A percentile compares a stretch with the other conserved stretches of the same genome.
phyloP scores from a whole-genome alignment of 1,140 invertebrate genomes.

The Caerostris darwini region DNA sequence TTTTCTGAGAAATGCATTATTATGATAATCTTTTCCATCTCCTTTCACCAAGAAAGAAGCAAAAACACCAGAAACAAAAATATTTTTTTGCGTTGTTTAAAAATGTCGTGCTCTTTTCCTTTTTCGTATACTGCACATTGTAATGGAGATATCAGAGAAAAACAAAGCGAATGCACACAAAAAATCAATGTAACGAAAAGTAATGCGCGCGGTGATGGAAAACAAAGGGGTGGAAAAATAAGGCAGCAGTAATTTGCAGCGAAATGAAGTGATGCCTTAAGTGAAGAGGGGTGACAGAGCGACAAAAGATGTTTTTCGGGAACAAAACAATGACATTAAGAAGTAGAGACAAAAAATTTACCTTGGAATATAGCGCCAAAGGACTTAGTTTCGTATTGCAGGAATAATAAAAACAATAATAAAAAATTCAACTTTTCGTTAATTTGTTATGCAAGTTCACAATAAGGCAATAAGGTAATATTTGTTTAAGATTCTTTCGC shows the following conservation, averaged over 20 bases:
- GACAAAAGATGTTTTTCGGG: neutral
- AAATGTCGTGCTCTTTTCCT: neutral
- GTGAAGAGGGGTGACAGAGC: neutral
- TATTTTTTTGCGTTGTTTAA: neutral
- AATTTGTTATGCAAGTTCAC: neutral
- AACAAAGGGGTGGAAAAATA: neutral
- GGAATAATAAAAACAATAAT: no score
- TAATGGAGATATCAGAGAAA: neutral
- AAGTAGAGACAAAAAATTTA: neutral
- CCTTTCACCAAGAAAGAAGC: neutral
- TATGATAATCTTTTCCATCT: neutral
- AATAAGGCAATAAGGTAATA: neutral
- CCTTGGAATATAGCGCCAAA: neutral
- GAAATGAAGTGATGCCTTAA: neutral
- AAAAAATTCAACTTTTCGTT: neutral
- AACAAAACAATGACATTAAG: neutral
- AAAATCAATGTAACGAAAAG: neutral
- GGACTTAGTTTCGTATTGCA: neutral
- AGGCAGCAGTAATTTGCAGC: neutral
- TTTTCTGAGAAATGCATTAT: neutral
- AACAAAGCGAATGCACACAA: neutral
- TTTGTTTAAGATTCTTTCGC: neutral
- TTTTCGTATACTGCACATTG: neutral
- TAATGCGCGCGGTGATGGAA: neutral
- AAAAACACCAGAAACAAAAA: neutral